Conservation (phyloP, 1,140 invertebrate species). For the Drosophila pruinosa region DNA sequence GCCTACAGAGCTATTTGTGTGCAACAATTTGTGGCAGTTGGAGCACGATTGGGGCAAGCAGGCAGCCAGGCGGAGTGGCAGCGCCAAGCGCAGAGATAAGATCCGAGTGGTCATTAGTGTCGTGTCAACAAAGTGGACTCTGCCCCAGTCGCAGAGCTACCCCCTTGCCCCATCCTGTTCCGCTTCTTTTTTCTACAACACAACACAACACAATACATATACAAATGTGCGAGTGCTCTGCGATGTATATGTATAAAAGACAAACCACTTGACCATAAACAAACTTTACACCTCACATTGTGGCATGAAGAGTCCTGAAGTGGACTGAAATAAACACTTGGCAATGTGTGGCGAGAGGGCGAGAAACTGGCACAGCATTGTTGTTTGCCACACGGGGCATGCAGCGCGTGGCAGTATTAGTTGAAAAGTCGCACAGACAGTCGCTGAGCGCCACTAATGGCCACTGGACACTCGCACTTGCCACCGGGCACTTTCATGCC, state of each 20-base stretch:
- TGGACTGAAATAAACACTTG: conserved; percentile 78
- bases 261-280: conserved; percentile 75
- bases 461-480: neutral
- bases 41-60: conserved; percentile 16
- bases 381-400: conserved; percentile 57
- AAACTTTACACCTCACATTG: conserved; percentile 78
- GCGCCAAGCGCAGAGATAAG: conserved; percentile 42
- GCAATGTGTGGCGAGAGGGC: conserved; percentile 36
- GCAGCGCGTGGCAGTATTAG: conserved; percentile 10
- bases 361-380: conserved; percentile 16
- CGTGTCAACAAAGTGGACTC: conserved; percentile 56
- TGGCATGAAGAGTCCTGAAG: conserved; percentile 57
- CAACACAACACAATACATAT: neutral
- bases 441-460: conserved; percentile 55
- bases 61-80: no score
- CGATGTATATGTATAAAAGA: conserved; percentile 24
- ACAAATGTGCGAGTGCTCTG: no score
- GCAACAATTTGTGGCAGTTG: conserved; percentile 36
- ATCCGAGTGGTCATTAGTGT: conserved; percentile 77
- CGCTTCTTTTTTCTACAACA: conserved; percentile 19
- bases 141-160: neutral
- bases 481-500: conserved; percentile 21
- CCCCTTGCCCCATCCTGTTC: neutral
- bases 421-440: conserved; percentile 25
- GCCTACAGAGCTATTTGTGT: conserved; percentile 47